phyloP scores from a whole-genome alignment of 53 echinoderm and acorn worm genomes.

The Apostichopus leukothele region DNA sequence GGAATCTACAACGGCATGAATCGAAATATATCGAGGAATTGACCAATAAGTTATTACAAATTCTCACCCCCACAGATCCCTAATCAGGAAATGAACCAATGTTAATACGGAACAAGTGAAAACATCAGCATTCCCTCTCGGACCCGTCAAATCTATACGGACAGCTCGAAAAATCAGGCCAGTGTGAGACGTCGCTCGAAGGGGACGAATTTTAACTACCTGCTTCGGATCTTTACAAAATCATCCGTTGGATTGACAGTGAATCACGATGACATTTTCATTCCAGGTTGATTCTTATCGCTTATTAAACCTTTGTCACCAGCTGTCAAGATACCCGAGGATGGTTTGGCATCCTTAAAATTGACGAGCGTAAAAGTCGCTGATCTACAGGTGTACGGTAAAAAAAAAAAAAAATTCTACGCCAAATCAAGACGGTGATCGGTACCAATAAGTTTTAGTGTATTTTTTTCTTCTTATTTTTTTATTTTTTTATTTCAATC shows the following conservation, averaged over 20 bases:
- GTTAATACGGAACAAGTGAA: neutral
- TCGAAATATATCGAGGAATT: too few relatives aligned
- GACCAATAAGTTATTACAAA: too few relatives aligned
- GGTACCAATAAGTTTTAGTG: too few relatives aligned
- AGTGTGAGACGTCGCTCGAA: neutral
- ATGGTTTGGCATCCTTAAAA: neutral
- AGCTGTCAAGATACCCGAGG: constrained; percentile 3
- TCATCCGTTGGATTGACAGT: neutral
- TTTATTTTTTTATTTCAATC: too few relatives aligned
- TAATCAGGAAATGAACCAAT: neutral
- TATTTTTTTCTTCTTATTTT: too few relatives aligned
- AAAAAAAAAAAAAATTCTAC: too few relatives aligned
- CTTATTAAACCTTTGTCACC: neutral
- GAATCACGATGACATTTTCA: neutral
- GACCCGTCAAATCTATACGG: neutral
- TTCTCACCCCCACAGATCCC: neutral
- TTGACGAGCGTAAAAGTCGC: neutral
- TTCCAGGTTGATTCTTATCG: neutral
- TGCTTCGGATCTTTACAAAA: neutral
- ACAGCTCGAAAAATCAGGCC: neutral
- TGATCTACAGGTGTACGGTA: neutral
- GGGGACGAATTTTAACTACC: neutral
- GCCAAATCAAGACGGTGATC: too few relatives aligned
- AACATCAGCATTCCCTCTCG: neutral
- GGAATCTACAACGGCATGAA: too few relatives aligned